These are phyloP conservation scores for Pectinophora gossypiella DNA, from an alignment of 1,140 invertebrate genomes.

Conservation along the genomic window DNA sequence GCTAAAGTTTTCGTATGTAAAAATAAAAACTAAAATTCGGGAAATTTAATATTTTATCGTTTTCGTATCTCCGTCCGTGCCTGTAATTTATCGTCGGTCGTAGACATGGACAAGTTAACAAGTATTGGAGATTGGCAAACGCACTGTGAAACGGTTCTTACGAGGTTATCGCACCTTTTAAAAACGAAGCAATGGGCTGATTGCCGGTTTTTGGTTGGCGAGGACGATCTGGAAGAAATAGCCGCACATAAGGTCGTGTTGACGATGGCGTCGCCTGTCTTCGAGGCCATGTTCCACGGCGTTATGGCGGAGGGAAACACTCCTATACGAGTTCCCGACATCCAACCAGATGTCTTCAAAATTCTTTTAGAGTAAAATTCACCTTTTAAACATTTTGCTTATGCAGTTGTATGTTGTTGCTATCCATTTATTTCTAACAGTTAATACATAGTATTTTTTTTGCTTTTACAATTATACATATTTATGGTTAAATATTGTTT, in stretches of 20 bases:
- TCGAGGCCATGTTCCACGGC: slow-evolving; percentile 88
- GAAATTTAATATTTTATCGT: too few species aligned
- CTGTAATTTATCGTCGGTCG: too few species aligned
- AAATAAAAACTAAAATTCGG: too few species aligned
- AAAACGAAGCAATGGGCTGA: slow-evolving; percentile 87
- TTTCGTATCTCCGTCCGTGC: too few species aligned
- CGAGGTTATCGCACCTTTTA: slow-evolving; percentile 82
- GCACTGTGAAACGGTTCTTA: slow-evolving; percentile 79
- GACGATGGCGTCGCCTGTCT: slow-evolving; percentile 89
- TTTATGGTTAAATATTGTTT: slow-evolving; percentile 24
- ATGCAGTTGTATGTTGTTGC: too few species aligned
- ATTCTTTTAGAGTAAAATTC: slow-evolving; percentile 73
- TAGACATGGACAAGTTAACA: too few species aligned
- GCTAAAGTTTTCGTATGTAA: too few species aligned
- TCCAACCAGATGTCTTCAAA: slow-evolving; percentile 90
- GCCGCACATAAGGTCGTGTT: slow-evolving; percentile 88
- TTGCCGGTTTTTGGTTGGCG: slow-evolving; percentile 88
- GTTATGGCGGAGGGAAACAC: slow-evolving; percentile 82
- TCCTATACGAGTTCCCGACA: slow-evolving; percentile 86
- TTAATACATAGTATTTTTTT: too few species aligned
- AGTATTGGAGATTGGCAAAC: too few species aligned
- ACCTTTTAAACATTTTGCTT: too few species aligned
- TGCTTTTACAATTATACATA: too few species aligned
- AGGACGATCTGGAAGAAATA: slow-evolving; percentile 83
- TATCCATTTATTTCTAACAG: too few species aligned